These are phyloP conservation scores for Ditula angustiorana DNA, from an alignment of 2,888 invertebrate genomes.

Conservation along the genomic window DNA sequence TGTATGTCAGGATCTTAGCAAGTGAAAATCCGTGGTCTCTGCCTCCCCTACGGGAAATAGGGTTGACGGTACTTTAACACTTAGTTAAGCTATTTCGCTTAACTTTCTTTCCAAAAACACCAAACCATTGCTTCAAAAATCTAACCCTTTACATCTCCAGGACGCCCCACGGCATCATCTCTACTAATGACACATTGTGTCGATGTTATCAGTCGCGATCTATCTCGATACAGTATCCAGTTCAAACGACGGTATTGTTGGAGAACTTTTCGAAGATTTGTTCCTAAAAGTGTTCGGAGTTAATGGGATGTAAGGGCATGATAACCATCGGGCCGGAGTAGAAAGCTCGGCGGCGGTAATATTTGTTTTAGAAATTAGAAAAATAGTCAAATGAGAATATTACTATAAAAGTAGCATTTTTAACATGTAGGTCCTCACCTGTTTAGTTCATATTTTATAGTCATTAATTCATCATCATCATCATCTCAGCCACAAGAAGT, in stretches of 20 bases:
- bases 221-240: slow-evolving; percentile 46
- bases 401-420: too few relatives aligned
- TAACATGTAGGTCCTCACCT: too few relatives aligned
- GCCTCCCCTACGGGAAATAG: too few relatives aligned
- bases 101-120: too few relatives aligned
- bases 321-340: slow-evolving; percentile 57
- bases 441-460: too few relatives aligned
- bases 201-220: slow-evolving; percentile 45
- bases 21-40: too few relatives aligned
- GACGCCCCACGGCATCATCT: slow-evolving; percentile 25
- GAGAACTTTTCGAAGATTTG: slow-evolving; percentile 69
- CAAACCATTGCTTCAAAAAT: neutral
- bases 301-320: slow-evolving; percentile 71
- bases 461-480: too few relatives aligned
- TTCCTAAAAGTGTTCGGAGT: slow-evolving; percentile 63
- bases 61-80: too few relatives aligned
- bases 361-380: slow-evolving; percentile 10
- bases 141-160: neutral
- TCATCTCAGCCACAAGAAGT: too few relatives aligned
- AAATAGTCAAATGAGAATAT: too few relatives aligned
- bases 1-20: too few relatives aligned
- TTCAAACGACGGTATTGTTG: slow-evolving; percentile 56
- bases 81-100: too few relatives aligned
- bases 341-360: slow-evolving; percentile 40
- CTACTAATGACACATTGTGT: slow-evolving; percentile 35